These are phyloP conservation scores for Rhimphoctona megacephalus DNA, from an alignment of 2,888 invertebrate species.

Conservation along the genomic window DNA sequence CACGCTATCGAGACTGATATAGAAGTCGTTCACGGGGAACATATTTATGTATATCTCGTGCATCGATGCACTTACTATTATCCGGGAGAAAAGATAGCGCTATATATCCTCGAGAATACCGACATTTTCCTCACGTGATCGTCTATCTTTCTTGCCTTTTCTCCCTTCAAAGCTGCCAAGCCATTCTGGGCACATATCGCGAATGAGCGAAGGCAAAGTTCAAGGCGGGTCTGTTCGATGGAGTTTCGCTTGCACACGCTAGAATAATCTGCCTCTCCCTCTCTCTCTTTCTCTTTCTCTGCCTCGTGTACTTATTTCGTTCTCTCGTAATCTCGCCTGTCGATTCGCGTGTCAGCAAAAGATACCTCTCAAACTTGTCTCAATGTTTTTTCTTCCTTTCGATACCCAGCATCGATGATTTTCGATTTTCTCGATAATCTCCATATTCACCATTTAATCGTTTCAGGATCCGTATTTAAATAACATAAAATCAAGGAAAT, in stretches of 20 bases:
- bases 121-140: conserved; percentile 70
- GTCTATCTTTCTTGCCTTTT: conserved; percentile 71
- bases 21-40: conserved; percentile 43
- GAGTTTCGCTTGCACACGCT: conserved; percentile 46
- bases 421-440: conserved; percentile 38
- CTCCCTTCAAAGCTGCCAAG: conserved; percentile 37
- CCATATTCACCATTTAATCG: neutral
- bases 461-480: neutral
- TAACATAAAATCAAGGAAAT: neutral
- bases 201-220: conserved; percentile 76
- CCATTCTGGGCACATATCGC: conserved; percentile 63
- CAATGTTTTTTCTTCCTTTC: neutral
- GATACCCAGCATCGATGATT: conserved; percentile 11
- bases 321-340: conserved; percentile 69
- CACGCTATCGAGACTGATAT: conserved; percentile 61
- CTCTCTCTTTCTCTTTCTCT: neutral
- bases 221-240: conserved; percentile 78
- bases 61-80: conserved; percentile 64
- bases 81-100: conserved; percentile 47
- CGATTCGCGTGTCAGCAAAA: conserved; percentile 77
- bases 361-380: conserved; percentile 52
- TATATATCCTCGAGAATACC: conserved; percentile 59
- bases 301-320: conserved; percentile 69
- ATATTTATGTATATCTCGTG: conserved; percentile 55
- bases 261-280: conserved; percentile 49